These are phyloP conservation scores for Elmis aenea DNA, from an alignment of 2,888 invertebrate genomes.

Conservation along the genomic window DNA sequence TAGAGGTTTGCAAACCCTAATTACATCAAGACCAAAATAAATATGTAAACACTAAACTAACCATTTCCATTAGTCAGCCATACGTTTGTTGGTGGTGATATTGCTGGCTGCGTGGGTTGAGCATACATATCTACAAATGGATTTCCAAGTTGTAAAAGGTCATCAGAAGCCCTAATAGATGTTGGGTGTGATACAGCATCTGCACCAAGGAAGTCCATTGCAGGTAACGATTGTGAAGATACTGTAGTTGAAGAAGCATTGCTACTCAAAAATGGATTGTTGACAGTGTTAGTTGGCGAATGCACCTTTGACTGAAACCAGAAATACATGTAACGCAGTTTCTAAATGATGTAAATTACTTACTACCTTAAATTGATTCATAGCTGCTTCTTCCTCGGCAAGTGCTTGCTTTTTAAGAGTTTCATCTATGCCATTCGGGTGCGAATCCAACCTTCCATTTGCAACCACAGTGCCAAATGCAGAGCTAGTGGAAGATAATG, in stretches of 20 bases:
- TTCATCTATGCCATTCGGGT: constrained; percentile 77
- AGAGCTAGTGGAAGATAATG: constrained; percentile 80
- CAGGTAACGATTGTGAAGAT: constrained; percentile 42
- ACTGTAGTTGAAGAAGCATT: constrained; percentile 37
- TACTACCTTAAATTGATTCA: constrained; percentile 90
- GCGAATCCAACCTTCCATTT: constrained; percentile 43
- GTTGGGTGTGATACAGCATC: constrained; percentile 45
- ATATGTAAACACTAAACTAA: too few relatives aligned
- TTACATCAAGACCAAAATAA: too few relatives aligned
- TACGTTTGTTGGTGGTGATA: constrained; percentile 42
- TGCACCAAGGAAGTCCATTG: constrained; percentile 76
- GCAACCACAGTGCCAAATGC: constrained; percentile 80
- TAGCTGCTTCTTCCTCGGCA: constrained; percentile 93
- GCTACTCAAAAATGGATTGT: constrained; percentile 75
- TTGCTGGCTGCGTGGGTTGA: constrained; percentile 31
- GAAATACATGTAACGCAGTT: constrained; percentile 8
- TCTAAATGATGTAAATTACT: constrained; percentile 6
- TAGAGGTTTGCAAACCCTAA: too few relatives aligned
- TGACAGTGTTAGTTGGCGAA: constrained; percentile 59
- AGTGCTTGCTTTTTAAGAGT: constrained; percentile 78
- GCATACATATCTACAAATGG: constrained; percentile 75
- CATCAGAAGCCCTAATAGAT: constrained; percentile 72
- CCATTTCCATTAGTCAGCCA: constrained; percentile 56
- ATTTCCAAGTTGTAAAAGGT: constrained; percentile 82
- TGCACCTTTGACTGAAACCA: constrained; percentile 66